These are phyloP conservation scores for Butorides virescens DNA, from an alignment of 2,113 vertebrate species.

Conservation along the genomic window DNA sequence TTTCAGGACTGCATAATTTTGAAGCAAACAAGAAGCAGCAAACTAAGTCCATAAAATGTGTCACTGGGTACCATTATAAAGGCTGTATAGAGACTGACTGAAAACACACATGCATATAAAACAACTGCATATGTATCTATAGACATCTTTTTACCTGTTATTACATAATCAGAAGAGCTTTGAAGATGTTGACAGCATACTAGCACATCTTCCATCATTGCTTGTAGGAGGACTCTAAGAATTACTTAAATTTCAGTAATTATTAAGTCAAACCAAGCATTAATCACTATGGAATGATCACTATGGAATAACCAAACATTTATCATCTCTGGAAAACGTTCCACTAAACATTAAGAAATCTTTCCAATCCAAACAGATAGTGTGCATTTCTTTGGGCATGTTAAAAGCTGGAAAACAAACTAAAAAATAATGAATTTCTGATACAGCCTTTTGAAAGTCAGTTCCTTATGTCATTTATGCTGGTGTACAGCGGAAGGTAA, in stretches of 20 bases:
- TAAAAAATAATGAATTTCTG: neutral
- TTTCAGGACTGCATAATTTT: neutral
- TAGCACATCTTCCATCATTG: neutral
- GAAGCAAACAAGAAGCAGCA: neutral
- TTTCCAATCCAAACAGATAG: neutral
- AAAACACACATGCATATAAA: neutral
- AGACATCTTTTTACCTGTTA: neutral
- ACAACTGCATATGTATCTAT: neutral
- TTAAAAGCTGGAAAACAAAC: neutral
- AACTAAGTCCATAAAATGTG: neutral
- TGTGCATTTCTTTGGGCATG: neutral
- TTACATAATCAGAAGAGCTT: neutral
- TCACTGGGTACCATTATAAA: neutral
- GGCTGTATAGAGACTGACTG: neutral
- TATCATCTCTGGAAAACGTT: neutral
- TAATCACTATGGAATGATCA: neutral
- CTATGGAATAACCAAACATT: neutral
- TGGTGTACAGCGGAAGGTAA: neutral
- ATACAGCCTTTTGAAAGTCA: neutral
- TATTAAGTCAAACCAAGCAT: neutral
- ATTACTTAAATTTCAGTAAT: neutral
- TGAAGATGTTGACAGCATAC: neutral
- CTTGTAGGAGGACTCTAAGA: neutral
- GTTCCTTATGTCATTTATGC: neutral
- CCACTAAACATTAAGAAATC: neutral